Conservation (phyloP, 2,888 invertebrate species). For the Hypomecis atomaria region DNA sequence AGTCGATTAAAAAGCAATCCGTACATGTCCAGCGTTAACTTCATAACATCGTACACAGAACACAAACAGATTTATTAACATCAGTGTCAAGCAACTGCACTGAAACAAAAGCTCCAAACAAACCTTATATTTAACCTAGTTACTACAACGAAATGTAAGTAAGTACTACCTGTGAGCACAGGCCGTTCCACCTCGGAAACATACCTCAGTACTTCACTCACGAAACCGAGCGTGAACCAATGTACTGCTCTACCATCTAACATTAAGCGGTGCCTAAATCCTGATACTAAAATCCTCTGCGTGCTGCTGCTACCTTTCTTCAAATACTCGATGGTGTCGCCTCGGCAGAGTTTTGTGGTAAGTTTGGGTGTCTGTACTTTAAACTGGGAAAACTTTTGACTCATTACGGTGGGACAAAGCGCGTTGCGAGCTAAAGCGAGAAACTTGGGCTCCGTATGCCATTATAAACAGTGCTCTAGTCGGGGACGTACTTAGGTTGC, state of each 20-base stretch:
- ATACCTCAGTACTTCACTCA: conserved; percentile 25
- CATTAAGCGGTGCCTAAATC: neutral
- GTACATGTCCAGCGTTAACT: too few relatives aligned
- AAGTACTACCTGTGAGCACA: conserved; percentile 15
- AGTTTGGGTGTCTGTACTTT: conserved; percentile 16
- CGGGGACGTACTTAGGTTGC: conserved; percentile 4
- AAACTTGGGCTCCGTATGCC: conserved; percentile 56
- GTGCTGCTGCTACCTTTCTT: neutral
- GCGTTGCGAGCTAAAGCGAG: conserved; percentile 58
- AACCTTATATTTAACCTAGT: neutral
- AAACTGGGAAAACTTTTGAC: conserved; percentile 57
- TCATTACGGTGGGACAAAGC: conserved; percentile 70
- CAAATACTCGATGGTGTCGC: neutral
- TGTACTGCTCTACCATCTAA: conserved; percentile 15
- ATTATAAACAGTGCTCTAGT: conserved; percentile 40
- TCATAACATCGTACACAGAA: too few relatives aligned
- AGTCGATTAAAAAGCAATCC: too few relatives aligned
- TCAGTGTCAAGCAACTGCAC: too few relatives aligned
- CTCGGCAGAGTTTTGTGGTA: neutral
- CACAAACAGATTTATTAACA: too few relatives aligned
- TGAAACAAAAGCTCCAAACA: too few relatives aligned
- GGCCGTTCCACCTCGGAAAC: conserved; percentile 37
- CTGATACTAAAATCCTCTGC: neutral
- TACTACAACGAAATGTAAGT: conserved; percentile 38
- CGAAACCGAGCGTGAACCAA: conserved; percentile 46